Evolutionary conservation across 2,888 invertebrate species (phyloP).

Genomic region (Sthenelais limicola): DNA sequence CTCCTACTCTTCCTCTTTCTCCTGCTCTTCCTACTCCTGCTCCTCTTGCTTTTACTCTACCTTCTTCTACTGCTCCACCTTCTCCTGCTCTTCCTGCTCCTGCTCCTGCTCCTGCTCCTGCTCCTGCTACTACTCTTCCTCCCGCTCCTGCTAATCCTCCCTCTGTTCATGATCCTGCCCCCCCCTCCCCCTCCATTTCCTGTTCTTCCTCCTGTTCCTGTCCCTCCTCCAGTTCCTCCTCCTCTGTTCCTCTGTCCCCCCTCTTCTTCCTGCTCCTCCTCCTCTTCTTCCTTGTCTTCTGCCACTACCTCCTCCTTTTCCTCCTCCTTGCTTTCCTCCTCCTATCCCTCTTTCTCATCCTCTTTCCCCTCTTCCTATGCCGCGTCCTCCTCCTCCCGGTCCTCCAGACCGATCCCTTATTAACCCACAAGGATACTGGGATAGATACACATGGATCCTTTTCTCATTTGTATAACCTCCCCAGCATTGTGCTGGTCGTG

Average conservation of each 20-base stretch:
- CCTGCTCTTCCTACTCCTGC: neutral
- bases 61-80: neutral
- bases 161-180: neutral
- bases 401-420: no score
- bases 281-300: neutral
- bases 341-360: no score
- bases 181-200: neutral
- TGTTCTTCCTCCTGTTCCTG: neutral
- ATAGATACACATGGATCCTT: no score
- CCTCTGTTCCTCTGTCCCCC: neutral
- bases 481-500: no score
- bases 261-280: neutral
- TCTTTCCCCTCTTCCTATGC: no score
- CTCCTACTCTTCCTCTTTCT: neutral
- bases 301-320: neutral
- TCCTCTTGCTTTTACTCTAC: neutral
- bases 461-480: no score
- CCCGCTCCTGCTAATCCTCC: neutral
- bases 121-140: neutral
- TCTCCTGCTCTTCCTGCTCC: neutral
- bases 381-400: no score
- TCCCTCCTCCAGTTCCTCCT: neutral
- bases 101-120: neutral
- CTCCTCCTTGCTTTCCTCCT: conserved; percentile 4
- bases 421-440: no score